Percentiles rank a stretch among this genome's conserved stretches.
Conservation (phyloP, 2,797 vertebrate genomes). For the Cossypha heuglini region DNA sequence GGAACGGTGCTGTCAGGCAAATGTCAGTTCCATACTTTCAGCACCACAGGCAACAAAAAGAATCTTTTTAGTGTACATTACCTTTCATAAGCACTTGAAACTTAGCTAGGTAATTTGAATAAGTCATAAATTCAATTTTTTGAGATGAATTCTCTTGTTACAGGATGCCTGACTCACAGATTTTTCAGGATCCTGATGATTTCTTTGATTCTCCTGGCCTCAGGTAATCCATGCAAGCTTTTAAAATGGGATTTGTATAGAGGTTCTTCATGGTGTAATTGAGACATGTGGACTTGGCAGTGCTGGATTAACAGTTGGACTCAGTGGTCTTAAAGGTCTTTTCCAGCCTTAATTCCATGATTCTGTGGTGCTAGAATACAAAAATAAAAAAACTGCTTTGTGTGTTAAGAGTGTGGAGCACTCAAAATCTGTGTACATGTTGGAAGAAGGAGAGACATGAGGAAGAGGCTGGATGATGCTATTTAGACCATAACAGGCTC, state of each 20-base stretch:
- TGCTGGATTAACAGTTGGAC: background rate
- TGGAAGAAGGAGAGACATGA: background rate
- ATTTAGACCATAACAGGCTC: fast-evolving
- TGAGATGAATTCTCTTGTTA: background rate
- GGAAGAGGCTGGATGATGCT: background rate
- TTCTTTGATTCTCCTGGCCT: background rate
- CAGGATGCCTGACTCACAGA: background rate
- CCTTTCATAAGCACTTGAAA: background rate
- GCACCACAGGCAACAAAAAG: background rate
- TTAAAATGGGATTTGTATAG: background rate
- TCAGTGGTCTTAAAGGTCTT: background rate
- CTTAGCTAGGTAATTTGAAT: background rate
- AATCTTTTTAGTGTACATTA: background rate
- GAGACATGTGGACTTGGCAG: background rate
- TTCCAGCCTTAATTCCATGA: background rate
- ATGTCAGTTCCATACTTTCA: background rate
- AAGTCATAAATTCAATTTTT: background rate
- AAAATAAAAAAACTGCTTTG: background rate
- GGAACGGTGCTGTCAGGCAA: background rate
- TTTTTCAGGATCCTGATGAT: background rate
- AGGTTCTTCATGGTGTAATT: background rate
- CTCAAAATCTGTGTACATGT: fast-evolving
- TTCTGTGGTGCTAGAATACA: background rate
- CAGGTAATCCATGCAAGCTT: background rate
- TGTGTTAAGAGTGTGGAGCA: background rate